A percentile compares a stretch with the other conserved stretches of the same genome.
Conservation (phyloP, 1,140 invertebrate species). For the Belonocnema kinseyi region DNA sequence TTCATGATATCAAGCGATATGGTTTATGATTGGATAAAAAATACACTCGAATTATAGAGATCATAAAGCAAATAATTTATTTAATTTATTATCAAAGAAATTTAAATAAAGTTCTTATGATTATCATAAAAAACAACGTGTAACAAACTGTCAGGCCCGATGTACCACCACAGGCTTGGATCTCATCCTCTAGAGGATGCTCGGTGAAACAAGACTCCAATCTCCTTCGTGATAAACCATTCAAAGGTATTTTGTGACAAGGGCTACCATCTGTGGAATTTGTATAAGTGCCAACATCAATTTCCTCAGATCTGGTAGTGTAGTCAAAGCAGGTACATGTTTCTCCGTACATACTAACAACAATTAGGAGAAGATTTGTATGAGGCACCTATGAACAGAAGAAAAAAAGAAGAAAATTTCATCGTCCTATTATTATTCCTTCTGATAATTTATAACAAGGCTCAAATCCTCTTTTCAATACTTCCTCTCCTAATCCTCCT, state of each 20-base stretch:
- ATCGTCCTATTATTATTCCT: not conserved
- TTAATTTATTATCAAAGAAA: constrained; percentile 4
- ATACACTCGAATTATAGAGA: no score
- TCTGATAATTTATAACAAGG: not conserved
- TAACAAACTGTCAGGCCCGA: constrained; percentile 48
- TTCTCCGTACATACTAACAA: constrained; percentile 78
- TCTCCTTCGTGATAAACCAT: constrained; percentile 80
- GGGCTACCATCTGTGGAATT: constrained; percentile 73
- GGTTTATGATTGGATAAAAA: no score
- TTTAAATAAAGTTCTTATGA: not conserved
- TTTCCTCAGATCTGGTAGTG: constrained; percentile 59
- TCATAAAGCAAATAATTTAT: not conserved
- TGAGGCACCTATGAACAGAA: constrained; percentile 80
- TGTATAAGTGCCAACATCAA: constrained; percentile 69
- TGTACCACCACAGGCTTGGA: constrained; percentile 74
- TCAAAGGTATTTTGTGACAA: constrained; percentile 85
- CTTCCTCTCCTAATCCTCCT: no score
- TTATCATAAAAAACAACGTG: constrained; percentile 43
- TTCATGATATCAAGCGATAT: no score
- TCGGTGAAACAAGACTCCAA: constrained; percentile 85
- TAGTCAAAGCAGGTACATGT: constrained; percentile 65
- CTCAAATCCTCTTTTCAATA: no score
- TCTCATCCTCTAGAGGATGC: constrained; percentile 79
- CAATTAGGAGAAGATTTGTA: constrained; percentile 88
- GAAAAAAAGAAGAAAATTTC: not conserved